Evolutionary conservation across 2,113 vertebrate genomes (phyloP), one percentile per base, ranked within the genome.

Genomic region (Casuarius casuarius): DNA sequence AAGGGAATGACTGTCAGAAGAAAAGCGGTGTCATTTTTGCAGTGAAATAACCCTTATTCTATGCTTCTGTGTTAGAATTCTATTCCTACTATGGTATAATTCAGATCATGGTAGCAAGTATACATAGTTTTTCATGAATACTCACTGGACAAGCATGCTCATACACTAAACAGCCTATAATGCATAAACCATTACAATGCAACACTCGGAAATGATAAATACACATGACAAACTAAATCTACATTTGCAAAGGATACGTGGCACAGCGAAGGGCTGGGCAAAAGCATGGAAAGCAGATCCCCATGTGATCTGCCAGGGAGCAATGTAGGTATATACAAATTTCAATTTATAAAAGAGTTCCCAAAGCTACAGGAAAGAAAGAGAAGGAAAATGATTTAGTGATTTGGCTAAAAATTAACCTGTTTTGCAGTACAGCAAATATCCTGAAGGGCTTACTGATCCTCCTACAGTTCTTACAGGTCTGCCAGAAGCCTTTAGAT

Each of bases 281-380:
- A 99, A 99, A 92, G 99, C 99, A 68, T 99, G 99, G 94, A 99
- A 99, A 67, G 99, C 99, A 76, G 99, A 99, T 54, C 99, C 99
- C 99, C 99, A 99, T 0, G 99, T 99, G 97, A 99, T 99, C 91
- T 99, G 99, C 99, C 99, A 99, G 2, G 99, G 99, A 74, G 99
- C 99, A 52, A 99, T 99, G 94, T 99, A 99, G 93, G 99, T 99
- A 96, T 99, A 99, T 79, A 99, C 99, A 95, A 99, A 99, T 96
- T 98, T 98, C 97, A 99, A 88, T 94, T 99, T 99, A 98, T 99
- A 99, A 96, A 99, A 99, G 76, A 99, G 98, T 96, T 99, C 99
- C 99, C 99, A 99, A 95, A 99, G 97, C 99, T 99, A 97, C 13
- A 81, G 75, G 7, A 54, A 58, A 82, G 15, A 2, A 1, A 6